Evolutionary conservation across 2,888 invertebrate genomes (phyloP), one percentile per base, ranked within the genome.

Genomic region (Epistrophe eligans): DNA sequence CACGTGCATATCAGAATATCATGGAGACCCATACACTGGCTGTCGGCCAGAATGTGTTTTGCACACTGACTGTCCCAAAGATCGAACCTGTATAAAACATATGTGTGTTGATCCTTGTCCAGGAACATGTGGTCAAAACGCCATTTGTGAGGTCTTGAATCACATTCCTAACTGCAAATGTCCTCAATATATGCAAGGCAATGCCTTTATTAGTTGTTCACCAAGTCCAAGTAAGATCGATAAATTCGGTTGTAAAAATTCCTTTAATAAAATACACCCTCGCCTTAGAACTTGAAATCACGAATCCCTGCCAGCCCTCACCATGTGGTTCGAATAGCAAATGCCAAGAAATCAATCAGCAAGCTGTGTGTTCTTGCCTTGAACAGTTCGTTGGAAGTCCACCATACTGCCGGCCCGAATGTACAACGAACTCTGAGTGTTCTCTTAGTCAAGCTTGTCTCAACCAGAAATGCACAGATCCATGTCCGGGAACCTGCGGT

Each of bases 401-500:
- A 55, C 96, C 96, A 2, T 93, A 95, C 66, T 96, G 96, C 90
- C 94, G 95, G 45, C 96, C 96, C 10, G 96, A 96, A 91, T 96
- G 96, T 90, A 94, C 95, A 7, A 94, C 95, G 60, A 96, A 95
- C 90, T 94, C 95, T 0, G 96, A 97, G 89, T 97, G 97, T 91
- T 93, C 95, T 0, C 93, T 95, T n/a, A 95, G 95, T 89, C 94
- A 94, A 91, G 96, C 96, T 8, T 96, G 96, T 89, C 94, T 95
- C 70, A 95, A 95, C 90, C 95, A 95, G 90, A 95, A 95, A 89
- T 97, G 97, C 90, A 91, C 93, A 48, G 95, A 96, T 91, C 96
- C 96, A n/a, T 96, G 96, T 90, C 94, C 95, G 10, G 96, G 96
- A 82, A 94, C 95, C 32, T 96, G 96, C 90, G 96, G 96, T 15